Percentiles rank a stretch among this genome's conserved stretches.
These are phyloP conservation scores for Rynchops niger DNA, from an alignment of 2,113 vertebrate species.

Conservation along the genomic window DNA sequence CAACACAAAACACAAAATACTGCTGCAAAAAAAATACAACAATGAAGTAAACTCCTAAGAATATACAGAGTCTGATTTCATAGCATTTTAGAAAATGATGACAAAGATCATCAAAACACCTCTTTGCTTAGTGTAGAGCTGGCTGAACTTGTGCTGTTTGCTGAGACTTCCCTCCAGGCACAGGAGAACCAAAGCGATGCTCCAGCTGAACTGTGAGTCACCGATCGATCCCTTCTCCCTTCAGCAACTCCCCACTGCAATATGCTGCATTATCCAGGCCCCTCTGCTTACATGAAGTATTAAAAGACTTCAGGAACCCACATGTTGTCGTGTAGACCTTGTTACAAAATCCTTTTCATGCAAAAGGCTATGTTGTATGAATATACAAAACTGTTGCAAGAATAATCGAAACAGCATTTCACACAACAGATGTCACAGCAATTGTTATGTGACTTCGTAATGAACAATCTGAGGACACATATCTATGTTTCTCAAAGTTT, in stretches of 20 bases:
- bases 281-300: background rate
- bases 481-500: rapidly evolving
- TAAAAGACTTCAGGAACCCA: background rate
- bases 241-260: background rate
- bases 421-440: background rate
- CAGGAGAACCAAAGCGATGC: background rate
- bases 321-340: background rate
- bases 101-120: background rate
- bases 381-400: background rate
- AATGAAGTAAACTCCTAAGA: background rate
- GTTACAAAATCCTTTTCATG: background rate
- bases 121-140: background rate
- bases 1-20: background rate
- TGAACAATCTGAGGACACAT: background rate
- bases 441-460: background rate
- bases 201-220: background rate
- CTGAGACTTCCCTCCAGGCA: background rate
- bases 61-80: rapidly evolving
- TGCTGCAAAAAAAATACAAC: background rate
- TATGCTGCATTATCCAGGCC: background rate
- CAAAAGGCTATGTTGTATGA: background rate
- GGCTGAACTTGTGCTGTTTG: background rate
- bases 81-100: background rate
- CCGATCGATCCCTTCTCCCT: background rate
- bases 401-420: background rate